Base-by-base conservation (phyloP, 2,888 invertebrate species). In the Electrophaes corylata region DNA sequence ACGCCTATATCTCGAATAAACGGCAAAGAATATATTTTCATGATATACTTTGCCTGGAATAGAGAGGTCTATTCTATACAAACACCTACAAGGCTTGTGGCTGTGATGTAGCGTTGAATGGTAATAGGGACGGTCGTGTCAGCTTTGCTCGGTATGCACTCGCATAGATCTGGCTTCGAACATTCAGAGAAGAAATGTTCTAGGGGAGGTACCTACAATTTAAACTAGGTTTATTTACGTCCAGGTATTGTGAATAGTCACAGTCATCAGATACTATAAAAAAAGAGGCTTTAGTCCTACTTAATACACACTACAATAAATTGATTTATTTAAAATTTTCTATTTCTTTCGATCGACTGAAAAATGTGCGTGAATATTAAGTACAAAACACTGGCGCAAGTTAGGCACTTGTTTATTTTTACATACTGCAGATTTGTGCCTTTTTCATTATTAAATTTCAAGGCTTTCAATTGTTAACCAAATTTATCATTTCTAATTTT, bases 91-190 rank as follows among this genome's bases (percentile, higher is more conserved):
- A 10, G 10, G 33, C 3, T 16, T n/a, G 23, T 8, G 14, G 23
- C 14, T 12, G 41, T 23, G 18, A 19, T 41, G 23, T 20, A 23
- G 23, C 14, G 12, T 12, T 43, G 14, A 43, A 46, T 46, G 46
- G 33, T 46, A 46, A 46, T 26, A 18, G n/a, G 19, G 19, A 46
- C n/a, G 33, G n/a, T 33, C 46, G 19, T 46, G 46, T 46, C 46
- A 16, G 46, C 46, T 31, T 46, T 33, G 46, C 35, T 19, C 46
- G 33, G 31, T n/a, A 16, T 45, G 31, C 45, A 45, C 44, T 45
- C 44, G 14, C 45, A 45, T 45, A 45, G 31, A 45, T 31, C 45
- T 31, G 45, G 45, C 45, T 31, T 45, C 45, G 45, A 45, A 31
- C 45, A 45, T 45, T 31, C 31, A 31, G 26, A 23, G 29, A 18